phyloP scores from a whole-genome alignment of 2,888 invertebrate species.

The Tethea ocularis region DNA sequence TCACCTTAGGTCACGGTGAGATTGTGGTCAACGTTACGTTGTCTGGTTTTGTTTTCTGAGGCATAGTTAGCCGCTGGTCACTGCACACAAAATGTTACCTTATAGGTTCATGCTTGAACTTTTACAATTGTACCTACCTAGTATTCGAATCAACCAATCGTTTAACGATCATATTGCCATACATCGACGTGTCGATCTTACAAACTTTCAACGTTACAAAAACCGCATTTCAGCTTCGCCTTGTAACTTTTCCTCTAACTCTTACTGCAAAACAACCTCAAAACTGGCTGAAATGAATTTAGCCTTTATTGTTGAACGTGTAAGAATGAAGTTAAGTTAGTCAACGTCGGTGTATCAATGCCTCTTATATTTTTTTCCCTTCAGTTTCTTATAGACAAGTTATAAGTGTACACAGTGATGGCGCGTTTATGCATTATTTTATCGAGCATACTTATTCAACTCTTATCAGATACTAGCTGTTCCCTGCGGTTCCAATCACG shows the following conservation, averaged over 20 bases:
- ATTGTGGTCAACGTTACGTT: too few relatives aligned
- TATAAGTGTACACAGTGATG: not conserved
- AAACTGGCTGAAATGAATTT: not conserved
- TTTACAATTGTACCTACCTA: too few relatives aligned
- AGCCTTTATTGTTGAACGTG: not conserved
- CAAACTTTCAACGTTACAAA: not conserved
- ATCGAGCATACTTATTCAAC: not conserved
- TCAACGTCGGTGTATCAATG: conserved; percentile 9
- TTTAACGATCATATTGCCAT: not conserved
- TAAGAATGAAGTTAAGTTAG: conserved; percentile 1
- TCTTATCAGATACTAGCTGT: too few relatives aligned
- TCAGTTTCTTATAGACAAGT: conserved; percentile 2
- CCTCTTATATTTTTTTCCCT: conserved; percentile 9
- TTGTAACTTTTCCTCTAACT: not conserved
- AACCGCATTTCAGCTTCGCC: not conserved
- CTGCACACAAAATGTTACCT: too few relatives aligned
- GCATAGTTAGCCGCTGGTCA: too few relatives aligned
- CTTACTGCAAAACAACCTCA: not conserved
- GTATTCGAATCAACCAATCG: not conserved
- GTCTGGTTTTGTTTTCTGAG: too few relatives aligned
- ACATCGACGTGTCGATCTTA: not conserved
- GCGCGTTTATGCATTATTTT: not conserved
- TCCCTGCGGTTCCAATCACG: too few relatives aligned
- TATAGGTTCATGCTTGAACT: too few relatives aligned
- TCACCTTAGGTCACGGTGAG: too few relatives aligned